Base-by-base conservation (phyloP, 2,888 invertebrate species). In the Perdita meconis region DNA sequence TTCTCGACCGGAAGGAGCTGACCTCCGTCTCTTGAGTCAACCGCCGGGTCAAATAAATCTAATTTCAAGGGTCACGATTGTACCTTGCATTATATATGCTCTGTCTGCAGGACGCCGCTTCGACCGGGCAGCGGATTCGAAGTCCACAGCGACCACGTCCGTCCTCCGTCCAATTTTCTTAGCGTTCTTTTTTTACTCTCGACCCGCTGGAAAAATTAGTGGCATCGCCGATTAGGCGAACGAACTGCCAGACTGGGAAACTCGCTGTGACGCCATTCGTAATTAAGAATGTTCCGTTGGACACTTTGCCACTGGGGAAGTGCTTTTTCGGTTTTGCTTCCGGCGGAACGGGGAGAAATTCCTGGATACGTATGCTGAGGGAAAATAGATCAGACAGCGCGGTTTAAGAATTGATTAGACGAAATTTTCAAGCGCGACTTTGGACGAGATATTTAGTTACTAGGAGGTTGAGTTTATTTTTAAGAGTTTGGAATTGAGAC, bases 61-160 rank as follows among this genome's bases (percentile, higher is more conserved):
- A 88, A 88, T 89, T 86, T 85, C 73, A 72, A 78, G 83, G 84
- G 86, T 80, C 72, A 78, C 87, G 87, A 89, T 88, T 88, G 88
- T 89, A 74, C 82, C 73, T 42, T 88, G 87, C 86, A 88, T 89
- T 87, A 89, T 89, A 89, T 88, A 88, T 89, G 80, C 84, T 65
- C 83, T 72, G 78, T 87, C 82, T 84, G 79, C 81, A 74, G 72
- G 70, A 70, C 60, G 61, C 53, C 51, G 59, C 42, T 66, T 67
- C 42, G 59, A 63, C 36, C 71, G 67, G 60, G 47, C 57, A 66
- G 65, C 61, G 19, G 16, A 67, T 78, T 82, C 68, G 75, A 67
- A 71, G 50, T 53, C 53, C 40, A 47, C 47, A 47, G 66, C 40
- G 36, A 38, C 16, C 53, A 61, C 42, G 38, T 67, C 67, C 38